A percentile compares a stretch with the other conserved stretches of the same genome.
Evolutionary conservation across 2,113 vertebrate genomes (phyloP).

Genomic region (Ranitomeya variabilis): DNA sequence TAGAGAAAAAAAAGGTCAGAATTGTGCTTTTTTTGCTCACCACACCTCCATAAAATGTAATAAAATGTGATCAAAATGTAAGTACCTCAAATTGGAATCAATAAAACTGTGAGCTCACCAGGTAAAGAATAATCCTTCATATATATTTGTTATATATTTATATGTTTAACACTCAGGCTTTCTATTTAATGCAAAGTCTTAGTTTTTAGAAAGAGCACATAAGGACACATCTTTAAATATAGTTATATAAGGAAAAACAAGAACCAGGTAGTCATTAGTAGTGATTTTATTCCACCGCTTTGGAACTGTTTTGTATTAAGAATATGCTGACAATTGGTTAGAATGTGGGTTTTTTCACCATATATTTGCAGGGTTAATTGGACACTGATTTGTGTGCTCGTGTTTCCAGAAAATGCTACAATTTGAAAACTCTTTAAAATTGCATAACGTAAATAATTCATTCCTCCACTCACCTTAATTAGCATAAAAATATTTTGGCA

Average conservation of each 20-base stretch:
- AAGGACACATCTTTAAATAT: not conserved
- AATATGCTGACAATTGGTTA: not conserved
- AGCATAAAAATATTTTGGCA: conserved; percentile 47
- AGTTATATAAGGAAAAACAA: not conserved
- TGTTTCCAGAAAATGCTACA: conserved; percentile 43
- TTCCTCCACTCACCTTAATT: conserved; percentile 34
- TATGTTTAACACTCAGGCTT: too few species aligned
- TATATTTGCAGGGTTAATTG: conserved; percentile 27
- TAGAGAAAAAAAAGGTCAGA: too few species aligned
- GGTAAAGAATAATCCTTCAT: too few species aligned
- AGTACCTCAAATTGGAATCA: too few species aligned
- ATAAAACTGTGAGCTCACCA: too few species aligned
- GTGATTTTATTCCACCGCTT: not conserved
- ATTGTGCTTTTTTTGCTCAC: too few species aligned
- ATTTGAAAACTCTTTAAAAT: conserved; percentile 40
- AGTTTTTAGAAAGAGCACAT: not conserved
- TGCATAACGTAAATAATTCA: conserved; percentile 51
- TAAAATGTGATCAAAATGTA: too few species aligned
- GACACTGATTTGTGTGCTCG: conserved; percentile 17
- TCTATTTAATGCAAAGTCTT: too few species aligned
- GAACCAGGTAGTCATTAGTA: not conserved
- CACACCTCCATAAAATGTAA: too few species aligned
- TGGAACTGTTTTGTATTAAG: not conserved
- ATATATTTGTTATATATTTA: too few species aligned
- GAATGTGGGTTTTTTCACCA: not conserved